phyloP scores from a whole-genome alignment of 2,888 invertebrate species.

The Lasiommata megera region DNA sequence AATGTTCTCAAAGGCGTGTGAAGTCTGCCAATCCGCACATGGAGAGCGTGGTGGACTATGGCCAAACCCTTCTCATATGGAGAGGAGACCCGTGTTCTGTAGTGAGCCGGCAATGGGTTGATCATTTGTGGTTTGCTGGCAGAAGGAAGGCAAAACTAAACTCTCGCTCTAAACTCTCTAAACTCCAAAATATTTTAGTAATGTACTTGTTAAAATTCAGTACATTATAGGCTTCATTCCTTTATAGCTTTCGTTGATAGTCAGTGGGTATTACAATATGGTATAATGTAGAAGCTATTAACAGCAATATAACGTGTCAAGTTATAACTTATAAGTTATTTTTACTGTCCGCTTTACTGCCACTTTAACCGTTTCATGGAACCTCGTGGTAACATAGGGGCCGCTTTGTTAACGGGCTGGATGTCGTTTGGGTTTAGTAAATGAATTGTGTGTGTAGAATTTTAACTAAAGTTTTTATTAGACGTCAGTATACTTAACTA shows the following conservation, averaged over 20 bases:
- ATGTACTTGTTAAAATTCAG: too few relatives aligned
- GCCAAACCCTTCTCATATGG: too few relatives aligned
- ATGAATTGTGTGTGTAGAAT: neutral
- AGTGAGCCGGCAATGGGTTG: too few relatives aligned
- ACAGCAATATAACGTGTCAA: conserved; percentile 25
- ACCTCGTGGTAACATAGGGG: conserved; percentile 5
- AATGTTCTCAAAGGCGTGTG: too few relatives aligned
- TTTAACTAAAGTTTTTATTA: neutral
- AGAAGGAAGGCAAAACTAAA: too few relatives aligned
- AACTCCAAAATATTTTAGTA: too few relatives aligned
- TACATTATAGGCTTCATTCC: neutral
- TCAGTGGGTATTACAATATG: neutral
- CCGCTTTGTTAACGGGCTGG: neutral
- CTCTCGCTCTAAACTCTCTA: too few relatives aligned
- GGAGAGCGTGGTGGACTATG: too few relatives aligned
- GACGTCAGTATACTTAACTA: neutral
- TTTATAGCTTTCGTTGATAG: neutral
- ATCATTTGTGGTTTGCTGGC: too few relatives aligned
- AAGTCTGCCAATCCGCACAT: too few relatives aligned
- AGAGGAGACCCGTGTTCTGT: too few relatives aligned
- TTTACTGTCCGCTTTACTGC: conserved; percentile 33
- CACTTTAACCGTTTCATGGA: conserved; percentile 28
- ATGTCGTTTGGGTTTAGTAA: neutral
- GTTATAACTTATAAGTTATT: conserved; percentile 24
- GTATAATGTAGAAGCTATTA: conserved; percentile 11